Base-by-base conservation (phyloP, 1,140 invertebrate genomes). In the Tetragnatha versicolor region DNA sequence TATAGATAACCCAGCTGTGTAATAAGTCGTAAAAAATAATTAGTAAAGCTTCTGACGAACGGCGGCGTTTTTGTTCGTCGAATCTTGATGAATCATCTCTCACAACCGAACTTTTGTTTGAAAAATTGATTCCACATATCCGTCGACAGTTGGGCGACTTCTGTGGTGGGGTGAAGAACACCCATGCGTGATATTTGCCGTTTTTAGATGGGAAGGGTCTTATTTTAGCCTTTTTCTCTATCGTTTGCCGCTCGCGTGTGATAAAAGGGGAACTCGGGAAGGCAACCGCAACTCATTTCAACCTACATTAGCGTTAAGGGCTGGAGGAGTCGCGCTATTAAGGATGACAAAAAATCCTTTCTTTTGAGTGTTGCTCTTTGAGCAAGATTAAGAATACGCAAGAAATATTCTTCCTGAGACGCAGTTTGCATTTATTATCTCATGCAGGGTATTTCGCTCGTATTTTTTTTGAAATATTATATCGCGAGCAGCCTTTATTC, bases 1-100 rank as follows among this genome's bases (percentile, higher is more conserved):
- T n/a, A n/a, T n/a, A n/a, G n/a, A n/a, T n/a, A n/a, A n/a, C n/a
- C 39, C 55, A 31, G 27, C 33, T 5, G 29, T 29, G 68, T 70
- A 70, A 70, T 70, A 70, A 70, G 68, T 70, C 35, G 68, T 70
- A 73, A 73, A 73, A 73, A 73, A 73, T 61, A 73, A 73, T 73
- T 73, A 73, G 39, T n/a, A n/a, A 60, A 5, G 58, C 60, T 45
- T 60, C 27, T 73, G 69, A 73, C 69, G 69, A 60, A 73, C 60
- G 39, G 27, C 22, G 69, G 27, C 22, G 69, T 73, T 73, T 60
- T 73, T 73, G 69, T 73, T 73, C 53, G 10, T 1, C 5, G 20
- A 33, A 35, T n/a, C 60, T 45, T 73, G 69, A 73, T 73, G 33
- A 55, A 73, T 73, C 51, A 47, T 60, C n/a, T 39, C 37, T 73